These are phyloP conservation scores for Electrona antarctica DNA, from an alignment of 2,113 vertebrate genomes.

Conservation along the genomic window DNA sequence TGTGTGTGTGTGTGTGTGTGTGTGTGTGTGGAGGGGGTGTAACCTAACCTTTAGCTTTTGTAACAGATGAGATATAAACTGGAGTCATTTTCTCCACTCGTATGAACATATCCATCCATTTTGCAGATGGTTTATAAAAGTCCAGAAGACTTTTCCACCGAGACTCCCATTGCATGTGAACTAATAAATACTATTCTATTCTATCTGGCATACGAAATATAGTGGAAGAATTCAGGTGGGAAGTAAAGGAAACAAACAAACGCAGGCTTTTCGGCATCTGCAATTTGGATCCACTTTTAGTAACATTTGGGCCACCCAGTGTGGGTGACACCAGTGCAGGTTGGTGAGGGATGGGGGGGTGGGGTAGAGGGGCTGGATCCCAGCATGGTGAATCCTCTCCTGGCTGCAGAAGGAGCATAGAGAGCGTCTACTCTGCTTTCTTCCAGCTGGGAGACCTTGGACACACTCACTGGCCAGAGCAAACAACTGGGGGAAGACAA, in stretches of 20 bases:
- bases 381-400: slow-evolving; percentile 23
- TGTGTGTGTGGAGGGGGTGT: slow-evolving; percentile 31
- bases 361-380: not conserved
- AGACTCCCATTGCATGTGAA: slow-evolving; percentile 15
- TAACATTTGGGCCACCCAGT: slow-evolving; percentile 52
- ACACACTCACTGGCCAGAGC: slow-evolving; percentile 45
- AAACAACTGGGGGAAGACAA: slow-evolving; percentile 55
- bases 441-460: slow-evolving; percentile 32
- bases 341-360: not conserved
- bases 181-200: slow-evolving; percentile 21
- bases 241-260: slow-evolving; percentile 26
- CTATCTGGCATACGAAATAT: slow-evolving; percentile 1
- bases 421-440: slow-evolving; percentile 50
- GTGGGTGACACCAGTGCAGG: not conserved
- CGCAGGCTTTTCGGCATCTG: slow-evolving; percentile 7
- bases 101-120: slow-evolving; percentile 28
- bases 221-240: slow-evolving; percentile 20
- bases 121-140: slow-evolving; percentile 28
- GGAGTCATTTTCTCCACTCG: slow-evolving; percentile 29
- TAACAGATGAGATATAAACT: slow-evolving; percentile 28
- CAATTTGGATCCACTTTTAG: slow-evolving; percentile 19
- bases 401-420: slow-evolving; percentile 24
- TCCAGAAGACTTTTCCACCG: slow-evolving; percentile 15
- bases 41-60: slow-evolving; percentile 17
- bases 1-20: slow-evolving; percentile 24